phyloP scores from a whole-genome alignment of 2,113 vertebrate species.

The Pteronura brasiliensis region DNA sequence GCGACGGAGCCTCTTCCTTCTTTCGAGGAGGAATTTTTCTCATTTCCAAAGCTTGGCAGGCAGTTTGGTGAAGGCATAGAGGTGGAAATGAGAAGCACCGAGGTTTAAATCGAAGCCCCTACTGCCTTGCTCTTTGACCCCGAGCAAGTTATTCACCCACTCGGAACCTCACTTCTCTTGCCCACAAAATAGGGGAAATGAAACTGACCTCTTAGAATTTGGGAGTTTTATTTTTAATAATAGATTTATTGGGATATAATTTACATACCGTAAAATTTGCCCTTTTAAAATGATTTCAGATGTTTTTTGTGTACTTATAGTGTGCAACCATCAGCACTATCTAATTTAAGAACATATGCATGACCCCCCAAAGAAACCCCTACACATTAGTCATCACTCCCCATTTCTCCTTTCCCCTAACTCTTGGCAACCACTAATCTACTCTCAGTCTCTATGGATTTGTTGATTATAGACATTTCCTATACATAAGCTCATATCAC shows the following conservation, averaged over 20 bases:
- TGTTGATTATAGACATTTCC: conserved; percentile 36
- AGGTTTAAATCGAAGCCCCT: not conserved
- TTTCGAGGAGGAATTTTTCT: not conserved
- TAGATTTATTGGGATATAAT: not conserved
- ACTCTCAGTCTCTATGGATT: not conserved
- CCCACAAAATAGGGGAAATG: not conserved
- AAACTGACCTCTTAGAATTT: not conserved
- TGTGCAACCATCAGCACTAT: not conserved
- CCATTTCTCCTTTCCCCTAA: not conserved
- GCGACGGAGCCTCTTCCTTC: not conserved
- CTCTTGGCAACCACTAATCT: not conserved
- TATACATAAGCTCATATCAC: not conserved
- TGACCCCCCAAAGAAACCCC: not conserved
- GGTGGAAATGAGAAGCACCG: not conserved
- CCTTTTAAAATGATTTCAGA: not conserved
- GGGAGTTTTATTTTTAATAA: conserved; percentile 12
- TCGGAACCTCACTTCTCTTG: not conserved
- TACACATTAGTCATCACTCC: not conserved
- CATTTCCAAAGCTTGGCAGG: not conserved
- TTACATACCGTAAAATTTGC: not conserved
- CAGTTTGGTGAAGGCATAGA: not conserved
- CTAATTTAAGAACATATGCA: not conserved
- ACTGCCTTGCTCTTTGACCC: not conserved
- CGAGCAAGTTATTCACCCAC: not conserved
- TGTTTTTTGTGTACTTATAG: conserved; percentile 1